Conservation (phyloP, 2,797 vertebrate genomes). For the Menidia menidia region DNA sequence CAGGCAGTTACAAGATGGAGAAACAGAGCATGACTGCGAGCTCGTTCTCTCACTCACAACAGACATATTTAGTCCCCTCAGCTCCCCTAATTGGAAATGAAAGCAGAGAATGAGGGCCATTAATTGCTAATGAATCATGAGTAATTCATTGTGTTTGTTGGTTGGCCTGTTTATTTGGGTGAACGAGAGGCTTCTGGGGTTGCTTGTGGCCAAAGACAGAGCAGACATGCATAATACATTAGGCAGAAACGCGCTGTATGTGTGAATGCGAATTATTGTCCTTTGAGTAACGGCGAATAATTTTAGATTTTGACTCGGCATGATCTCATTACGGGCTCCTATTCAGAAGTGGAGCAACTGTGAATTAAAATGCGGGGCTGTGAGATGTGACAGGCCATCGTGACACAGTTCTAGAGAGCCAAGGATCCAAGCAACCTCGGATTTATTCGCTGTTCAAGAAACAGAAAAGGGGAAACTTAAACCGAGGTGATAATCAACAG, state of each 20-base stretch:
- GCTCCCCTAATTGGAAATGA: slow-evolving; percentile 83
- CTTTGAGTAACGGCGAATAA: slow-evolving; percentile 56
- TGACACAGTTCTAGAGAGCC: slow-evolving; percentile 46
- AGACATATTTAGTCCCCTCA: slow-evolving; percentile 78
- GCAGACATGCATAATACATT: slow-evolving; percentile 83
- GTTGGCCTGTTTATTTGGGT: slow-evolving; percentile 83
- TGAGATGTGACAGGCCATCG: slow-evolving; percentile 36
- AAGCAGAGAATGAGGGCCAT: slow-evolving; percentile 80
- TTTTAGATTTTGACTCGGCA: slow-evolving; percentile 67
- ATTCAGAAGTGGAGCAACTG: slow-evolving; percentile 59
- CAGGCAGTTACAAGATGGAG: slow-evolving; percentile 62
- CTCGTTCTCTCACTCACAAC: slow-evolving; percentile 74
- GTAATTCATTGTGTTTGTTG: slow-evolving; percentile 87
- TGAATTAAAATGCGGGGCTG: slow-evolving; percentile 42
- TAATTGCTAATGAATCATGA: slow-evolving; percentile 88
- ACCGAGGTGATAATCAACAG: slow-evolving; percentile 1
- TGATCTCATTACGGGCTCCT: slow-evolving; percentile 64
- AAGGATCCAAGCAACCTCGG: slow-evolving; percentile 7
- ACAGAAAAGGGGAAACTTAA: slow-evolving; percentile 11
- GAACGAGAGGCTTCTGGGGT: slow-evolving; percentile 76
- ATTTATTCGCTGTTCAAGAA: slow-evolving; percentile 27
- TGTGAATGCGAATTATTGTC: slow-evolving; percentile 76
- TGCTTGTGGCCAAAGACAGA: slow-evolving; percentile 77
- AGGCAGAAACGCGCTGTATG: slow-evolving; percentile 51
- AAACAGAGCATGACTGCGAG: slow-evolving; percentile 66